Evolutionary conservation across 2,113 vertebrate genomes (phyloP), one percentile per base, ranked within the genome.

Genomic region (Brachirus orientalis): DNA sequence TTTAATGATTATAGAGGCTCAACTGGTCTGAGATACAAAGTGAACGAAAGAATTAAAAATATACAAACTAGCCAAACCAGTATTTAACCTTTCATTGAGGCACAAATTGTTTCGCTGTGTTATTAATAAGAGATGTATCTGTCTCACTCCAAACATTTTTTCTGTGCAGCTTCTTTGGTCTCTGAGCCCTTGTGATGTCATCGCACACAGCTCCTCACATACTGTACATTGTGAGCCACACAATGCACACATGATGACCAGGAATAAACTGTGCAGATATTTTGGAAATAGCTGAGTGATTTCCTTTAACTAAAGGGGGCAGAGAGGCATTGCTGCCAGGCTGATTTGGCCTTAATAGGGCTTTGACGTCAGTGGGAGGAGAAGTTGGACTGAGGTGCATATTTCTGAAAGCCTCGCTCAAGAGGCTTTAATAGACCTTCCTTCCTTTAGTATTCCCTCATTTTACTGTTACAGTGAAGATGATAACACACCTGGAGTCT

Each of bases 361-460:
- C 69, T 81, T 84, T 89, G 82, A 88, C 83, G 79, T 88, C 75
- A 86, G 51, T 14, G 53, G 63, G 76, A 78, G 48, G 56, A 18
- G 38, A 69, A 75, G 70, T 58, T 65, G 54, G 69, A 79, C 78
- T 1, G 33, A 11, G 44, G 22, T 63, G 70, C 51, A 69, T 68
- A 70, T 73, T 86, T 86, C 33, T 38, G 41, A 57, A 60, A 69
- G 75, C 67, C 66, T 57, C 44, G 11, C 54, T 77, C 33, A n/a
- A 20, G 67, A 36, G 66, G 59, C 59, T 62, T 55, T 44, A 37
- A 54, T 10, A 22, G 33, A 58, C 41, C 48, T 19, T 55, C 36
- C 22, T 35, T 52, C 38, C 8, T 35, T 54, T 56, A 69, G 28
- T 47, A 35, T 57, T 63, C 50, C 6, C 19, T 62, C 16, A 7